Evolutionary conservation across 2,888 invertebrate species (phyloP), one percentile per base, ranked within the genome.

Genomic region (Pegoplata infirma): DNA sequence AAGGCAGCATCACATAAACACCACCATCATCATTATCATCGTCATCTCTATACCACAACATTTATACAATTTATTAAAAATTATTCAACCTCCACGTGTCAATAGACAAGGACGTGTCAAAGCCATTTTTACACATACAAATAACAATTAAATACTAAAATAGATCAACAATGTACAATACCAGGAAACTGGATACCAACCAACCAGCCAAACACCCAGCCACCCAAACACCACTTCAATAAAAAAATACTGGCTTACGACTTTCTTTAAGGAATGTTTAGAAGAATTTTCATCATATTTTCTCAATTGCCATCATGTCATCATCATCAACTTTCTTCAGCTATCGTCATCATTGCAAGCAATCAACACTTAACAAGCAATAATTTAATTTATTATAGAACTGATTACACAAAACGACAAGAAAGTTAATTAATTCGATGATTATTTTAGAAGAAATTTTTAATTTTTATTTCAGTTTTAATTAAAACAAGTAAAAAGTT

Each of bases 101-200:
- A 78, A 74, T 69, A 16, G 56, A 71, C 75, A 79, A 79, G 74
- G 79, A 79, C 79, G 75, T 79, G 79, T 71, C 79, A 79, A 79
- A 75, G 56, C 71, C 79, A 79, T 71, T 75, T 23, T 32, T 40
- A 32, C 47, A 44, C 63, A 32, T n/a, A 56, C 28, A 32, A 47
- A 25, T 23, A 7, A 74, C 71, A 75, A 75, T 79, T 79, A 75
- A 58, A 55, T 53, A 51, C 28, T 56, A 16, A 71, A 75, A 75
- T 75, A 75, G 74, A 74, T 75, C 69, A 75, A 76, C 63, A 56
- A 64, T 32, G n/a, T n/a, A n/a, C n/a, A n/a, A n/a, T n/a, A n/a
- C n/a, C n/a, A n/a, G n/a, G n/a, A n/a, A 32, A 32, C 28, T 28
- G 6, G 8, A 8, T 32, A 32, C 10, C 8, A 32, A 4, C 10